Base-by-base conservation (phyloP, 2,888 invertebrate species). In the Agrotis ipsilon region DNA sequence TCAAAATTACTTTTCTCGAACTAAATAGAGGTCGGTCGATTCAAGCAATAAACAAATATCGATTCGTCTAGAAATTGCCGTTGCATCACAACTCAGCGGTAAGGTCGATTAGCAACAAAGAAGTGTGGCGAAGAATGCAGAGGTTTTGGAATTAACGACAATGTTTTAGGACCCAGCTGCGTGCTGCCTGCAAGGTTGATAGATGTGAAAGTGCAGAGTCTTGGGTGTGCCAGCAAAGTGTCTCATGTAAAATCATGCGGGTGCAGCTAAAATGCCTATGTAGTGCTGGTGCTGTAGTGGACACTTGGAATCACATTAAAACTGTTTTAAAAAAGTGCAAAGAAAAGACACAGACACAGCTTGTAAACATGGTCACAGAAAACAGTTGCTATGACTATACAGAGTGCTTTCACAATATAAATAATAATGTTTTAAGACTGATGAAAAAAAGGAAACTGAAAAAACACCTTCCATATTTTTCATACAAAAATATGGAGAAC, bases 31-130 rank as follows among this genome's bases (percentile, higher is more conserved):
- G 18, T 19, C 46, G 45, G 5, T 68, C 16, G 13, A 19, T 2
- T 3, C 46, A 54, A 13, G n/a, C 19, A 58, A n/a, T 75, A n/a
- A 43, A 39, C 14, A 46, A 73, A 70, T 49, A 55, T 70, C 43
- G 70, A 69, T 59, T 49, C 48, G 21, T 60, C 78, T 77, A 54
- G 71, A 73, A 73, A 70, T 77, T 54, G 0, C 16, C 14, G 48
- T 73, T 73, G 54, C 72, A 21, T 78, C 59, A 60, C 14, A 27
- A 21, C 19, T 49, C 9, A 43, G 46, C 69, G 16, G 1, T 46
- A 21, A 68, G 39, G 48, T 69, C 58, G 16, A 48, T 19, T 16
- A 19, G 39, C 43, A 58, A 24, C 11, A 43, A 39, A 57, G 18
- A 51, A 13, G 13, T 32, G 43, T 69, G 6, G 46, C 51, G 39